Evolutionary conservation across 1,140 invertebrate species (phyloP).

Genomic region (Penaeus vannamei): DNA sequence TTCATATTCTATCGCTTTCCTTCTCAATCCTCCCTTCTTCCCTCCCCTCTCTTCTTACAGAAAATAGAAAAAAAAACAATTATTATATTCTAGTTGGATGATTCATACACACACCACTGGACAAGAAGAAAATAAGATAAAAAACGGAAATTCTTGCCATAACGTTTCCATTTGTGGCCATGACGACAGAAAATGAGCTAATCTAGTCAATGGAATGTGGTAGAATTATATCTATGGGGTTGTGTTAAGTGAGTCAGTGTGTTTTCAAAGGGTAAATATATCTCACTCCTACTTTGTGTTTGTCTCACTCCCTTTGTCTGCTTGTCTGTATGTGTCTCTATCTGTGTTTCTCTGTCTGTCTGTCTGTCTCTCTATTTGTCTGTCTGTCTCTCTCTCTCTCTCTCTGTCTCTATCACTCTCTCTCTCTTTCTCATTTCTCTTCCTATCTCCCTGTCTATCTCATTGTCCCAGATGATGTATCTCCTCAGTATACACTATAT

Average conservation of each 20-base stretch:
- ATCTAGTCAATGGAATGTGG: too few species aligned
- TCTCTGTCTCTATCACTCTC: background rate
- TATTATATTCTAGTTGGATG: background rate
- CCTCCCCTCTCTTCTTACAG: background rate
- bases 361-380: background rate
- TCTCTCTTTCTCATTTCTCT: slow-evolving; percentile 5
- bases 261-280: too few species aligned
- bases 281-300: too few species aligned
- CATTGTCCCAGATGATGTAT: background rate
- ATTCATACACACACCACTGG: background rate
- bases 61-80: background rate
- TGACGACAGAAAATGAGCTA: too few species aligned
- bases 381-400: slow-evolving; percentile 19
- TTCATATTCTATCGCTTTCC: slow-evolving; percentile 5
- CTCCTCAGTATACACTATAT: background rate
- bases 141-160: too few species aligned
- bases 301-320: too few species aligned
- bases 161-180: too few species aligned
- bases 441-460: background rate
- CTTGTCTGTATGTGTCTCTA: background rate
- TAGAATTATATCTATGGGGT: too few species aligned
- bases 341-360: background rate
- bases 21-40: background rate
- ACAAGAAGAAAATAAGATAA: too few species aligned
- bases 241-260: too few species aligned